A percentile compares a stretch with the other conserved stretches of the same genome.
phyloP scores from a whole-genome alignment of 2,797 vertebrate genomes.

The Typhlichthys eigenmanni region DNA sequence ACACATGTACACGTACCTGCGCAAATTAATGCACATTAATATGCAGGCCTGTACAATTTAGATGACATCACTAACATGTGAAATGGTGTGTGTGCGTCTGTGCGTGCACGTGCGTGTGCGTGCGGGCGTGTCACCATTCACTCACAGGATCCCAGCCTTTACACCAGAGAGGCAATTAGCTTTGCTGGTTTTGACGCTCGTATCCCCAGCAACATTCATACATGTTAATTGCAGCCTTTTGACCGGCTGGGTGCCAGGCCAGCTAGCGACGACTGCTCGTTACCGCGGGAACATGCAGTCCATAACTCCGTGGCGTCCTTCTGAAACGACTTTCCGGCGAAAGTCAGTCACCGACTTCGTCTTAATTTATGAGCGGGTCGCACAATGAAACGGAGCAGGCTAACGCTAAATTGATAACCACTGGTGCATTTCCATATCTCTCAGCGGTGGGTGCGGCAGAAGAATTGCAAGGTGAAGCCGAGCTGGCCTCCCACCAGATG shows the following conservation, averaged over 20 bases:
- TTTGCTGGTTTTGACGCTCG: slow-evolving; percentile 53
- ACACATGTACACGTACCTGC: neutral
- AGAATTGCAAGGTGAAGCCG: too few species aligned
- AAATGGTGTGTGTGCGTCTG: neutral
- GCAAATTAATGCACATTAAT: neutral
- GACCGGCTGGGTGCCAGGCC: slow-evolving; percentile 17
- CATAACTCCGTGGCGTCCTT: slow-evolving; percentile 24
- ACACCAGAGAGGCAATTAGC: slow-evolving; percentile 63
- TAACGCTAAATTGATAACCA: too few species aligned
- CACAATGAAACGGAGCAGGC: too few species aligned
- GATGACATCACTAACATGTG: neutral
- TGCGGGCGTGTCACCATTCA: slow-evolving; percentile 22
- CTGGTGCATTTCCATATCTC: too few species aligned
- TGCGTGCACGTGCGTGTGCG: slow-evolving; percentile 15
- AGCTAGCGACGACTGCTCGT: slow-evolving; percentile 44
- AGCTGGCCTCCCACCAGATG: too few species aligned
- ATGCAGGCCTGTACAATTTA: neutral
- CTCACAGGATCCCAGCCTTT: slow-evolving; percentile 41
- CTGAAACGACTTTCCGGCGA: slow-evolving; percentile 35
- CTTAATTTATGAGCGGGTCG: neutral
- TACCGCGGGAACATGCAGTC: slow-evolving; percentile 37
- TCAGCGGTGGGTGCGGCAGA: too few species aligned
- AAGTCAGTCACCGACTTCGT: slow-evolving; percentile 7
- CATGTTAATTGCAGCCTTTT: slow-evolving; percentile 63
- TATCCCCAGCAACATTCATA: slow-evolving; percentile 53